phyloP scores from a whole-genome alignment of 2,888 invertebrate species.

The Dilophus febrilis region DNA sequence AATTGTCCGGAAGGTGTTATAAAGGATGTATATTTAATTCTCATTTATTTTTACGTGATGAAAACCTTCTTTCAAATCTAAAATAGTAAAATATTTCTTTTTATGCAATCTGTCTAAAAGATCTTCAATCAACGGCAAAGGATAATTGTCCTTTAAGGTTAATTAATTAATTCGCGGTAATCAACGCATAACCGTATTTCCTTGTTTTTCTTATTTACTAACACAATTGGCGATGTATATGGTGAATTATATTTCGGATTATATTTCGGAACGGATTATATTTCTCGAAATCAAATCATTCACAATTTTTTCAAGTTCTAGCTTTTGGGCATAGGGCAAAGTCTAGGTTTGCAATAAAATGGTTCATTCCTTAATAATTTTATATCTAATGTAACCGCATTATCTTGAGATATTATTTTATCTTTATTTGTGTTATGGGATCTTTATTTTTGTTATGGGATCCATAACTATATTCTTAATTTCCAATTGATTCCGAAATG shows the following conservation, averaged over 20 bases:
- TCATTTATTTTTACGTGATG: neutral
- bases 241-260: constrained; percentile 10
- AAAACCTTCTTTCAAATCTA: neutral
- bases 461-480: no score
- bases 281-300: constrained; percentile 8
- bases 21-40: neutral
- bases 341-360: constrained; percentile 2
- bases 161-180: constrained; percentile 11
- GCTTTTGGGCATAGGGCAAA: constrained; percentile 5
- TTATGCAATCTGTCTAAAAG: neutral
- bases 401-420: no score
- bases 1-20: constrained; percentile 11
- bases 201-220: constrained; percentile 14
- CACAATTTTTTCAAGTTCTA: constrained; percentile 5
- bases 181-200: constrained; percentile 14
- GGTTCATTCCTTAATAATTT: no score
- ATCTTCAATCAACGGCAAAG: neutral
- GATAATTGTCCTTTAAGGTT: constrained; percentile 9
- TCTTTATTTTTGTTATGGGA: no score
- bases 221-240: constrained; percentile 16
- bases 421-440: no score
- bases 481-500: no score
- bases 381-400: no score
- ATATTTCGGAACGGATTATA: no score
- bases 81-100: neutral